phyloP scores from a whole-genome alignment of 1,140 invertebrate species.

The Wiebesia pumilae region DNA sequence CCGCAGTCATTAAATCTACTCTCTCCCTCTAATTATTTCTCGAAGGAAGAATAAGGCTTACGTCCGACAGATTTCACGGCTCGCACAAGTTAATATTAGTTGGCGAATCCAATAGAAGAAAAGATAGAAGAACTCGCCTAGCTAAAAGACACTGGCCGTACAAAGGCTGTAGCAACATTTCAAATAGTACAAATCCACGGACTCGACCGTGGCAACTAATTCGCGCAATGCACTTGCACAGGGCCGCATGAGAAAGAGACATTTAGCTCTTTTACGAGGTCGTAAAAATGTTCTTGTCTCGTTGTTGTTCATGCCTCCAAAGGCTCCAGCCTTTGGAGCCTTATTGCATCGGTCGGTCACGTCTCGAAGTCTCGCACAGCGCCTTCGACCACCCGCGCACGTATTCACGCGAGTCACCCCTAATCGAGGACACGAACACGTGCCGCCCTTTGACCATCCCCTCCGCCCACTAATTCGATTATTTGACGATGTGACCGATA shows the following conservation, averaged over 20 bases:
- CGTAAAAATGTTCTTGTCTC: constrained; percentile 51
- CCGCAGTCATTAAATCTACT: background rate
- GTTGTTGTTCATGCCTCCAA: background rate
- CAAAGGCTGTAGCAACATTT: no score
- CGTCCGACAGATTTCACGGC: background rate
- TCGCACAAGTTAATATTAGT: background rate
- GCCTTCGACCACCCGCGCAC: no score
- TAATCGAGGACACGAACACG: no score
- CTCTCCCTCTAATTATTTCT: background rate
- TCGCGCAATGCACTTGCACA: no score
- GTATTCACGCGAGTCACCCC: no score
- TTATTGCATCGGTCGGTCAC: no score
- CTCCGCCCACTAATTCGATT: background rate
- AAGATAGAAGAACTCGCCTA: background rate
- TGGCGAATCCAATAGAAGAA: background rate
- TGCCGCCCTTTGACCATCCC: background rate
- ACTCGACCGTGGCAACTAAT: no score
- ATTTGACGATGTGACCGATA: no score
- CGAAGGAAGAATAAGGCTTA: background rate
- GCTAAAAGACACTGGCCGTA: no score
- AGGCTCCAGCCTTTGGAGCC: no score
- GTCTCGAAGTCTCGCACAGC: no score
- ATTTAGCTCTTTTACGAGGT: constrained; percentile 36
- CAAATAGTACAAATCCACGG: no score
- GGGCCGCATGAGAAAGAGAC: background rate